These are phyloP conservation scores for Lithobates sylvaticus DNA, from an alignment of 2,797 vertebrate genomes.

Conservation along the genomic window DNA sequence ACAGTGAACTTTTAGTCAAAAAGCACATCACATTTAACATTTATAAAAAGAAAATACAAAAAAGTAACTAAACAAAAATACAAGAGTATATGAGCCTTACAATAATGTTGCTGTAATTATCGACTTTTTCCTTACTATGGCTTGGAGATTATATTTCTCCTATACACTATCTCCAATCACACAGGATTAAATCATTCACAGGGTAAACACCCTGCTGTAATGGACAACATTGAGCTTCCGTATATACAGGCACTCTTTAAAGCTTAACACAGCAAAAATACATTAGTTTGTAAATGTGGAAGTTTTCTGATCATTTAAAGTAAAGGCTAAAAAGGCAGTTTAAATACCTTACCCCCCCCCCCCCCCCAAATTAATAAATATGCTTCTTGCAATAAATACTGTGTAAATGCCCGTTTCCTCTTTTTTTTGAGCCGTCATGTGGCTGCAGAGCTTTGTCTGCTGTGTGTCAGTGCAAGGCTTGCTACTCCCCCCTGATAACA, in stretches of 20 bases:
- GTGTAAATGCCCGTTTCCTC: too few relatives aligned
- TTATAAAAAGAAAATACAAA: slow-evolving; percentile 92
- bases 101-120: slow-evolving; percentile 45
- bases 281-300: background rate
- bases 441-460: too few relatives aligned
- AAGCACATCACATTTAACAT: slow-evolving; percentile 96
- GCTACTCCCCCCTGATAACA: too few relatives aligned
- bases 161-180: slow-evolving; percentile 6
- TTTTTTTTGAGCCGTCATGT: too few relatives aligned
- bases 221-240: background rate
- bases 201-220: background rate
- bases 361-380: too few relatives aligned
- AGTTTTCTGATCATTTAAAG: background rate
- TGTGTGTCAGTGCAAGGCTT: too few relatives aligned
- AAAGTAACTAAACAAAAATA: slow-evolving; percentile 80
- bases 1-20: slow-evolving; percentile 91
- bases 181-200: background rate
- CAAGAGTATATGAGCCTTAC: slow-evolving; percentile 67
- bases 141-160: background rate
- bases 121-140: background rate
- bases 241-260: background rate
- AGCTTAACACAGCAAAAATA: background rate
- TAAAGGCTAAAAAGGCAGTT: too few relatives aligned
- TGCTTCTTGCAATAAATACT: too few relatives aligned
- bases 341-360: too few relatives aligned